Base-by-base conservation (phyloP, 2,888 invertebrate species). In the Quadroppia sp. region DNA sequence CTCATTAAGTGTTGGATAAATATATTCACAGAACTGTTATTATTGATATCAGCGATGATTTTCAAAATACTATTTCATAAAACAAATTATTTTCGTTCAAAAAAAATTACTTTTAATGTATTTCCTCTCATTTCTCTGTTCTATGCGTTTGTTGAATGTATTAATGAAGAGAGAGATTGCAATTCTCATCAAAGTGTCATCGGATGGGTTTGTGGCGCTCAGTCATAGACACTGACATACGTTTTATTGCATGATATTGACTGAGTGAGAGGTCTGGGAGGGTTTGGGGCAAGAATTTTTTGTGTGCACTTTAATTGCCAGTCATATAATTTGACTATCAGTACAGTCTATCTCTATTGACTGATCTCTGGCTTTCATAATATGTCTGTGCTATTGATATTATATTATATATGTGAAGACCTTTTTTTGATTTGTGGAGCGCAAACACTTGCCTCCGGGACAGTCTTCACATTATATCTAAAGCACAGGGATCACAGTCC, bases 311-410 rank as follows among this genome's bases (percentile, higher is more conserved):
- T 53, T 53, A 53, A 53, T 53, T 53, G 53, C 45, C 53, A 61
- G 61, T 61, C 30, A 61, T 61, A 61, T 61, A 61, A 61, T 61
- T 61, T 61, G 61, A 30, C 61, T 61, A 61, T 61, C 61, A 30
- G 30, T 36, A 32, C n/a, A 32, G 32, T 7, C 32, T 59, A 59
- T 59, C 61, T 9, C 13, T 56, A 56, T 56, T 45, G 15, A 17
- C n/a, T 11, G 2, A 45, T 45, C 45, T 23, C 25, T 50, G 20
- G 15, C 11, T 45, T 25, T 53, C 53, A 53, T 53, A 53, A 53
- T 53, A 53, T 53, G 25, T 25, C 53, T 25, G 53, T 53, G 53
- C 53, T 53, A 25, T 53, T 23, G 53, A 25, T 23, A 53, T 53
- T 11, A 53, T 53, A 25, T 20, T n/a, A 7, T n/a, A n/a, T 17